Percentiles rank a stretch among this genome's conserved stretches.
Conservation (phyloP, 1,140 invertebrate genomes). For the Geopemphigus sp. region DNA sequence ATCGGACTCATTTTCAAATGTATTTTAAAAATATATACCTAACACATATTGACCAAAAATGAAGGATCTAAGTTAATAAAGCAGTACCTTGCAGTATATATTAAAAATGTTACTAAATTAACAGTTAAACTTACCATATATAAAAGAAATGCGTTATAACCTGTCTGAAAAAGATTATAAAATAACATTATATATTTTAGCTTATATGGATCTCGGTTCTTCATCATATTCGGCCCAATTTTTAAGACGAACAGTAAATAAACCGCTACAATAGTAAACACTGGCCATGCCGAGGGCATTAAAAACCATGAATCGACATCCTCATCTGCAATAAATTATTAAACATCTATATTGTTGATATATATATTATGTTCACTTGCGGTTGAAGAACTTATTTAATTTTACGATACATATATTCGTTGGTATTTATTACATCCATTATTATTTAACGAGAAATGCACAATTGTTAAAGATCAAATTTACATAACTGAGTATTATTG, state of each 20-base stretch:
- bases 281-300: slow-evolving; percentile 69
- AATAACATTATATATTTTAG: slow-evolving; percentile 64
- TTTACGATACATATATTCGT: no score
- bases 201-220: slow-evolving; percentile 65
- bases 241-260: slow-evolving; percentile 69
- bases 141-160: slow-evolving; percentile 66
- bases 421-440: no score
- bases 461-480: neutral
- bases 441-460: no score
- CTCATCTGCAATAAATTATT: slow-evolving; percentile 58
- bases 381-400: no score
- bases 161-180: slow-evolving; percentile 70
- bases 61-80: no score
- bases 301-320: slow-evolving; percentile 69
- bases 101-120: no score
- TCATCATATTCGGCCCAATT: slow-evolving; percentile 71
- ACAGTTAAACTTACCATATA: slow-evolving; percentile 59
- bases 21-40: no score
- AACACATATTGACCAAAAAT: no score
- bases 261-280: slow-evolving; percentile 62
- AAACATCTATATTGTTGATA: no score
- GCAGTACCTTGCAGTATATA: no score
- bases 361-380: no score
- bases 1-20: no score
- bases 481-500: neutral